These are phyloP conservation scores for Aix galericulata DNA, from an alignment of 2,113 vertebrate species.

Conservation along the genomic window DNA sequence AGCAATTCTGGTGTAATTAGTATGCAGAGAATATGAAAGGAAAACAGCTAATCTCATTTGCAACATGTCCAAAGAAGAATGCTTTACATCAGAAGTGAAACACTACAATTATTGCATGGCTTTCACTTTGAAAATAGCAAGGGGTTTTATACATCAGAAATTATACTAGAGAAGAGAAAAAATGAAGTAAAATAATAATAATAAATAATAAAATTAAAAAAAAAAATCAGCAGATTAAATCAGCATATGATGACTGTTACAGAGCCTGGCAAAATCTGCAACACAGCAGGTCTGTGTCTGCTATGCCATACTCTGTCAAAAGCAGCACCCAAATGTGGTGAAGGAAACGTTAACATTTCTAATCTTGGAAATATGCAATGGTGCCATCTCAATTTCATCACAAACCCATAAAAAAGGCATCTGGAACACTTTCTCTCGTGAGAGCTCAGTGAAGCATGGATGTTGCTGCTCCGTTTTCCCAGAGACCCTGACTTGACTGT, in stretches of 20 bases:
- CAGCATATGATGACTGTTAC: background rate
- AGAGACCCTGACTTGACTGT: background rate
- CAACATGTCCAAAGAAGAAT: background rate
- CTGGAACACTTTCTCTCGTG: background rate
- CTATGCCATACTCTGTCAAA: slow-evolving; percentile 28
- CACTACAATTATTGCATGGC: slow-evolving; percentile 11
- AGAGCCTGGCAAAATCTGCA: slow-evolving; percentile 39
- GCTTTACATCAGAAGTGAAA: slow-evolving; percentile 39
- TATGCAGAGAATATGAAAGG: slow-evolving; percentile 28
- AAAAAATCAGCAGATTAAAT: slow-evolving; percentile 4
- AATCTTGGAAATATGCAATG: slow-evolving; percentile 39
- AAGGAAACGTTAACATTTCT: slow-evolving; percentile 50
- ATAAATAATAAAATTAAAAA: background rate
- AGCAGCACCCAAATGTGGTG: slow-evolving; percentile 15
- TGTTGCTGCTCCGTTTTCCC: slow-evolving; percentile 41
- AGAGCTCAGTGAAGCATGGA: slow-evolving; percentile 41
- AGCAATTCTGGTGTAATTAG: slow-evolving; percentile 27
- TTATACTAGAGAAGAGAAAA: background rate
- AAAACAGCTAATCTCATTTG: slow-evolving; percentile 29
- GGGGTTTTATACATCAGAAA: background rate
- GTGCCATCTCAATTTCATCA: slow-evolving; percentile 47
- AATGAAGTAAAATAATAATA: background rate
- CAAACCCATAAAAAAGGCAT: slow-evolving; percentile 28
- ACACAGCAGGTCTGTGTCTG: slow-evolving; percentile 28
- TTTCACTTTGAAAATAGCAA: slow-evolving; percentile 39